Percentiles rank a stretch among this genome's conserved stretches.
phyloP scores from a whole-genome alignment of 2,888 invertebrate species.

The Pegoplata infirma region DNA sequence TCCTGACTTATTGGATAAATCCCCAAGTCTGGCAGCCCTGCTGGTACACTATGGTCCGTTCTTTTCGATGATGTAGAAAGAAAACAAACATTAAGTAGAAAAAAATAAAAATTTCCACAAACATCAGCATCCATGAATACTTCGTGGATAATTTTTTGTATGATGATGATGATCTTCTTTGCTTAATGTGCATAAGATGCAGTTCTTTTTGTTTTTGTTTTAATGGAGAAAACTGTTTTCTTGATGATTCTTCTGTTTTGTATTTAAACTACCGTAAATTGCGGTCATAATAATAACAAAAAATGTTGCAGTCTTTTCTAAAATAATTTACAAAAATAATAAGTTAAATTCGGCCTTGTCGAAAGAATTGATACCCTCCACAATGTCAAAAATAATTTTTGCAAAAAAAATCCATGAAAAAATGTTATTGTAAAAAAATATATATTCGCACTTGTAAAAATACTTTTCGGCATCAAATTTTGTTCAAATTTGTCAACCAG shows the following conservation, averaged over 20 bases:
- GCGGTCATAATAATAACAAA: conserved; percentile 48
- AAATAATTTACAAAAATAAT: no score
- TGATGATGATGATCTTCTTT: conserved; percentile 41
- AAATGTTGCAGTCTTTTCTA: no score
- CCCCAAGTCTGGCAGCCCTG: no score
- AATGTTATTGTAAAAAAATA: background rate
- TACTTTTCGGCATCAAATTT: no score
- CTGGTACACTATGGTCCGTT: conserved; percentile 22
- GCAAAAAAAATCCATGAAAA: no score
- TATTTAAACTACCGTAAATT: conserved; percentile 48
- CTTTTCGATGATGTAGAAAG: background rate
- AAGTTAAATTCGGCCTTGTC: no score
- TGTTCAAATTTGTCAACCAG: no score
- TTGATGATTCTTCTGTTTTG: conserved; percentile 26
- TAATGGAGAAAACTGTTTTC: conserved; percentile 56
- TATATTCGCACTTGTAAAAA: no score
- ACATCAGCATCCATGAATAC: background rate
- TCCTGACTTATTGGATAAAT: no score
- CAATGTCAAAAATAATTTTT: no score
- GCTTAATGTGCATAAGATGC: conserved; percentile 27
- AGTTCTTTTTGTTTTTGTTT: conserved; percentile 39
- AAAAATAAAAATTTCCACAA: conserved; percentile 22
- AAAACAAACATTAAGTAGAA: conserved; percentile 13
- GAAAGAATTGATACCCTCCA: no score
- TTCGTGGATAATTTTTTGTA: background rate